phyloP scores from a whole-genome alignment of 2,888 invertebrate genomes.

The Epirrhoe tristata region DNA sequence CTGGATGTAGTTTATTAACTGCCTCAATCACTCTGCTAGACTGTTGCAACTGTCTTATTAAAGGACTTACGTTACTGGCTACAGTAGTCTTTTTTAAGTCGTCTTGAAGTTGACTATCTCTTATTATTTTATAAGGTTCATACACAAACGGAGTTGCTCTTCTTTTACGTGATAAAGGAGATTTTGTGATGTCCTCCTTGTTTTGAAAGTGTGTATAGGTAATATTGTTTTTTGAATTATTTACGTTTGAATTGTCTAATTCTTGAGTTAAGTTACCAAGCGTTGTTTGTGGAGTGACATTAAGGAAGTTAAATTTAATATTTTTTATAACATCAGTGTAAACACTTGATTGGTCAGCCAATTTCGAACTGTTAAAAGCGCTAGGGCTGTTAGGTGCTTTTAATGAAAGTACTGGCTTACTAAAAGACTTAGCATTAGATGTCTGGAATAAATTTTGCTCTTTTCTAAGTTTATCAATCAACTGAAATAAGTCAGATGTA shows the following conservation, averaged over 20 bases:
- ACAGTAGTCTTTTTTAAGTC: constrained; percentile 76
- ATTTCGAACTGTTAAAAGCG: constrained; percentile 34
- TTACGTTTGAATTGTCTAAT: constrained; percentile 25
- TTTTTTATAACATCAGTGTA: constrained; percentile 81
- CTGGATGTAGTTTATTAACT: constrained; percentile 58
- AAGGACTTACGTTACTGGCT: constrained; percentile 71
- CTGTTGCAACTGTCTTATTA: constrained; percentile 72
- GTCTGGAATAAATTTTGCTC: constrained; percentile 46
- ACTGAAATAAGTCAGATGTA: constrained; percentile 48
- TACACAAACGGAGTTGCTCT: constrained; percentile 72
- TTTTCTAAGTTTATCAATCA: constrained; percentile 54
- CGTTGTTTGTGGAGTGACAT: constrained; percentile 19
- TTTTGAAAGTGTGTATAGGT: constrained; percentile 53
- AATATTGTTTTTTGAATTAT: constrained; percentile 36
- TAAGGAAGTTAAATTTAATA: constrained; percentile 55
- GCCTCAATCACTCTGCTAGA: constrained; percentile 70
- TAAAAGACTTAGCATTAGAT: constrained; percentile 41
- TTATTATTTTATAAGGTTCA: constrained; percentile 81
- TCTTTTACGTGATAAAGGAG: constrained; percentile 56
- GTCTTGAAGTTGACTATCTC: constrained; percentile 70
- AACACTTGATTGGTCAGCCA: constrained; percentile 60
- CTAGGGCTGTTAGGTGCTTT: constrained; percentile 25
- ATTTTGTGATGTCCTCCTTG: constrained; percentile 54
- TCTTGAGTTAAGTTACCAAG: constrained; percentile 20
- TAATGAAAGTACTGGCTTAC: constrained; percentile 37